phyloP scores from a whole-genome alignment of 2,797 vertebrate species.

The Argyrosomus regius region DNA sequence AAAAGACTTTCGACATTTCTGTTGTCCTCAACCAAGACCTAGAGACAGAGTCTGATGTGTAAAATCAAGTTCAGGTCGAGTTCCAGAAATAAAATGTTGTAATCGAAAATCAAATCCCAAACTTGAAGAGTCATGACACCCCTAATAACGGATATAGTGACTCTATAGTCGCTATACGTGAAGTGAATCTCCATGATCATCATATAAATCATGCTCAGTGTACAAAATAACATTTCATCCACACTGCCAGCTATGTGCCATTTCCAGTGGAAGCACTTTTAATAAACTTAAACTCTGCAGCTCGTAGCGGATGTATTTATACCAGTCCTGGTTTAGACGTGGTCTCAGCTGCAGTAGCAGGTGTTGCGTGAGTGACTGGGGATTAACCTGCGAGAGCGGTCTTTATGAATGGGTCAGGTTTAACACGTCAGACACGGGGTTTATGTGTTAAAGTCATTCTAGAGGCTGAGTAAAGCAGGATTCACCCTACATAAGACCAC shows the following conservation, averaged over 20 bases:
- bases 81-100: not conserved
- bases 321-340: not conserved
- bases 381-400: constrained; percentile 35
- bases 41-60: not conserved
- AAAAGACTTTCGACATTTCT: too few relatives aligned
- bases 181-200: too few relatives aligned
- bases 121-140: too few relatives aligned
- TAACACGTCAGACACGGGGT: constrained; percentile 2
- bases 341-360: constrained; percentile 24
- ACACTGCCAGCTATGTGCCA: not conserved
- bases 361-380: constrained; percentile 26
- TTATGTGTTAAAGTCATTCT: not conserved
- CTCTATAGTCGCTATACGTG: too few relatives aligned
- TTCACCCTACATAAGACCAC: constrained; percentile 22
- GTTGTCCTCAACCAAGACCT: too few relatives aligned
- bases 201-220: not conserved
- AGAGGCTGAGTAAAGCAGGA: constrained; percentile 13
- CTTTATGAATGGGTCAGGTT: constrained; percentile 17
- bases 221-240: not conserved
- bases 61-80: not conserved
- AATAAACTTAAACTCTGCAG: not conserved
- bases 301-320: not conserved
- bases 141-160: too few relatives aligned
- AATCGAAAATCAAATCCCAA: too few relatives aligned
- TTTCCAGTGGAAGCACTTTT: constrained; percentile 1